Base-by-base conservation (phyloP, 92 coral and sea anemone species). In the Epizoanthus fatuus region DNA sequence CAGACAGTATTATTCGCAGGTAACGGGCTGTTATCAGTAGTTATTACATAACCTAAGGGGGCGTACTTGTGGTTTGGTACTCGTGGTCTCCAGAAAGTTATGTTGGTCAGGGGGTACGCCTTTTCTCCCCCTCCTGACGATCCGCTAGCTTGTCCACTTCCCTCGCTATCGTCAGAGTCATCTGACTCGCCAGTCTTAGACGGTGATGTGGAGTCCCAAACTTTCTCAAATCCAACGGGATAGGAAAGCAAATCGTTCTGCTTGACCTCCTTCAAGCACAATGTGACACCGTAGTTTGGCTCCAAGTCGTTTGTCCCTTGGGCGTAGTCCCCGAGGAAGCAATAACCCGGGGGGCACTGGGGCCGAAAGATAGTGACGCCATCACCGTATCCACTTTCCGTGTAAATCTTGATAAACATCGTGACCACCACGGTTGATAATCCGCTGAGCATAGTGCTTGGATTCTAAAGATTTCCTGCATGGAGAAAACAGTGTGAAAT, bases 291-390 rank as follows among this genome's bases (percentile, higher is more conserved):
- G 68, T 92, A 84, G 81, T 92, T 94, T 83, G 93, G 91, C 64
- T 77, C 77, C 5, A 54, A 68, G 20, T 86, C 38, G 57, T 39
- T 53, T 62, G 92, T 90, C 66, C 92, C 90, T 87, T 94, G 98
- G 15, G 98, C 95, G 86, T 94, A 94, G 89, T 92, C 98, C 51
- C 98, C 98, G 35, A 94, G 69, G 44, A 87, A 76, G 79, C 98
- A 94, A 71, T 74, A 94, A 29, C 95, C 98, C 69, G 90, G 86
- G 68, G 98, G 98, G 83, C 98, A 94, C 53, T 89, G 93, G 51
- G 98, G 98, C 54, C 93, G 84, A 78, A 89, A 94, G 69, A 94
- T 88, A 37, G 93, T 92, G 68, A 92, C 87, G 49, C 91, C 93
- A 44, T 81, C 84, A 53, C 86, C 80, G 62, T 84, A 60, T 4